Percentiles rank a stretch among this genome's conserved stretches.
Evolutionary conservation across 2,113 vertebrate species (phyloP).

Genomic region (Salvelinus fontinalis): DNA sequence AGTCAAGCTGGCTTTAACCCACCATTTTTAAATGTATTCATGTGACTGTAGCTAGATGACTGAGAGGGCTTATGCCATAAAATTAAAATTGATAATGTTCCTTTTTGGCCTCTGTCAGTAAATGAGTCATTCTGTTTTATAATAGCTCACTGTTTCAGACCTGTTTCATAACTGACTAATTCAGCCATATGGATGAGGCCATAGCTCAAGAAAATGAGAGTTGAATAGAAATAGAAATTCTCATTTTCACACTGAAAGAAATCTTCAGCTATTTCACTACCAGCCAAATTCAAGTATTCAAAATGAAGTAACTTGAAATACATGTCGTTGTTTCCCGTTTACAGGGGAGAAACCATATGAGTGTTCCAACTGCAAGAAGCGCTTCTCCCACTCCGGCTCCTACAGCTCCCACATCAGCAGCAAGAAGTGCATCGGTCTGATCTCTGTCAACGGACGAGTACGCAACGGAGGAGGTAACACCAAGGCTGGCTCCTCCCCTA

Average conservation of each 20-base stretch:
- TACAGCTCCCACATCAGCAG: conserved; percentile 99
- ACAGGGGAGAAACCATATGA: conserved; percentile 97
- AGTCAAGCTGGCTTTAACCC: conserved; percentile 38
- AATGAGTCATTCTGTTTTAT: conserved; percentile 41
- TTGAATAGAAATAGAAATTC: neutral
- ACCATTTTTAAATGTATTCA: conserved; percentile 35
- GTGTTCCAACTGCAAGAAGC: conserved; percentile 98
- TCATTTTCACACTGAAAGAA: too few relatives aligned
- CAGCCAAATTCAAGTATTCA: neutral
- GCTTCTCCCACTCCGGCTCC: conserved; percentile 97
- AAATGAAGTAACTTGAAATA: neutral
- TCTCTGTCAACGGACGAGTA: conserved; percentile 88
- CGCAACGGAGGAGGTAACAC: conserved; percentile 78
- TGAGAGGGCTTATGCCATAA: conserved; percentile 1
- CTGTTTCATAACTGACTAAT: conserved; percentile 21
- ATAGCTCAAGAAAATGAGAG: conserved; percentile 9
- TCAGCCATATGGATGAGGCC: conserved; percentile 10
- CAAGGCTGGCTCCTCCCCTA: conserved; percentile 92
- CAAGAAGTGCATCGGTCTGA: conserved; percentile 95
- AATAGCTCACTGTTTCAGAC: conserved; percentile 12
- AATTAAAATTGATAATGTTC: conserved; percentile 24
- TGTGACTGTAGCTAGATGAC: conserved; percentile 15
- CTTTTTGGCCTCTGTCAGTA: conserved; percentile 27
- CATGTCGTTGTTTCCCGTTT: conserved; percentile 39
- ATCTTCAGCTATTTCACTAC: neutral